Conservation (phyloP, 2,797 vertebrate species). For the Malurus leucopterus region DNA sequence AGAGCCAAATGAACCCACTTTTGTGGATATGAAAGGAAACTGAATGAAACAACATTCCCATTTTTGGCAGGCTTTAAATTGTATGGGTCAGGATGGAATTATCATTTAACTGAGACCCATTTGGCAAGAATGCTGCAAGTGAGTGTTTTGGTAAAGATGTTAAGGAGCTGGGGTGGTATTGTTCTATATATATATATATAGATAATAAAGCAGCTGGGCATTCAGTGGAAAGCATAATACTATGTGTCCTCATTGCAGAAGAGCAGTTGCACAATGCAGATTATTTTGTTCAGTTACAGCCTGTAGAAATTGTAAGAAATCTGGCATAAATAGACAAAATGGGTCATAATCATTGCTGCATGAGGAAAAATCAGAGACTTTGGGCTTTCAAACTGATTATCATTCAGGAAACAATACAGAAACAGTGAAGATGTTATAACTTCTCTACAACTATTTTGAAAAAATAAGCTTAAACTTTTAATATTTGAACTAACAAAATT, state of each 20-base stretch:
- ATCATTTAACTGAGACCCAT: background rate
- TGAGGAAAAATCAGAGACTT: background rate
- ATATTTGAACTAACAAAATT: background rate
- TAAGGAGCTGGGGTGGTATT: background rate
- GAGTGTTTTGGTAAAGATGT: background rate
- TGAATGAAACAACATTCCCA: background rate
- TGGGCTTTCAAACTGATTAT: background rate
- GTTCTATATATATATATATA: background rate
- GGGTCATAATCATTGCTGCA: fast-evolving
- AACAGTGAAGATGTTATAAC: background rate
- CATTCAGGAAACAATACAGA: background rate
- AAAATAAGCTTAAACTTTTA: background rate
- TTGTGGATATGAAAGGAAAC: background rate
- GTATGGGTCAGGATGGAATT: background rate
- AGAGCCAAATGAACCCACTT: background rate
- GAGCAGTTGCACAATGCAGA: background rate
- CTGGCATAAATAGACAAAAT: background rate
- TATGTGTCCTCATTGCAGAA: background rate
- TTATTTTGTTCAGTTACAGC: background rate
- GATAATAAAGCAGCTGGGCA: background rate
- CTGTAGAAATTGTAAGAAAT: background rate
- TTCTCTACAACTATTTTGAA: background rate
- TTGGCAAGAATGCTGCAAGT: background rate
- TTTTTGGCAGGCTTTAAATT: background rate
- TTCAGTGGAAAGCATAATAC: background rate